These are phyloP conservation scores for Dynastes tityus DNA, from an alignment of 2,888 invertebrate genomes.

Conservation along the genomic window DNA sequence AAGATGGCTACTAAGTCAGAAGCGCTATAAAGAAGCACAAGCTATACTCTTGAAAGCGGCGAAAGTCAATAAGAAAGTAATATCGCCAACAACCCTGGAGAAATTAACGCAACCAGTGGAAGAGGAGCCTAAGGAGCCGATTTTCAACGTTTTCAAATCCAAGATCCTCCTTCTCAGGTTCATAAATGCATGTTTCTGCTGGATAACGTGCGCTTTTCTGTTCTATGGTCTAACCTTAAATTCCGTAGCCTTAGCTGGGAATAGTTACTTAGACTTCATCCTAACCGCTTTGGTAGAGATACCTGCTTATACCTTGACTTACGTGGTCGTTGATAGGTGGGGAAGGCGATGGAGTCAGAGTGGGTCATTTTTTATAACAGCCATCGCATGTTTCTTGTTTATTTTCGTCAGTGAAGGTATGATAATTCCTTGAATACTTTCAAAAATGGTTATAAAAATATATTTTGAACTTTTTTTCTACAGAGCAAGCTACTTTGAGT, in stretches of 20 bases:
- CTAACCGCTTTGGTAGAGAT: constrained; percentile 80
- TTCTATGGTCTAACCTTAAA: constrained; percentile 88
- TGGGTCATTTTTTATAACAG: constrained; percentile 77
- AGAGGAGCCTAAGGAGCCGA: constrained; percentile 52
- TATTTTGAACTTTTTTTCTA: constrained; percentile 64
- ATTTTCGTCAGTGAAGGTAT: constrained; percentile 75
- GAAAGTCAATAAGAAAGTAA: constrained; percentile 72
- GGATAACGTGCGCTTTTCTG: constrained; percentile 85
- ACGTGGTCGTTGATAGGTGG: constrained; percentile 76
- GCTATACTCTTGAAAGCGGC: constrained; percentile 77
- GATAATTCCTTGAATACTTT: not conserved
- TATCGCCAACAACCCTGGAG: constrained; percentile 64
- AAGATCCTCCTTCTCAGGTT: constrained; percentile 73
- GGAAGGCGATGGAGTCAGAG: constrained; percentile 79
- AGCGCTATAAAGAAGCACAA: constrained; percentile 74
- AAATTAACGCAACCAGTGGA: constrained; percentile 58
- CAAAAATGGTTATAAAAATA: not conserved
- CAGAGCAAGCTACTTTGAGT: constrained; percentile 72
- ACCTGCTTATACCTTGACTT: constrained; percentile 80
- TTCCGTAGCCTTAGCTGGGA: constrained; percentile 82
- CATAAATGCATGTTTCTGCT: constrained; percentile 82
- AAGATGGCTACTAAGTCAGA: constrained; percentile 82
- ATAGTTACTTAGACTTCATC: constrained; percentile 85
- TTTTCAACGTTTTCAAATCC: constrained; percentile 70
- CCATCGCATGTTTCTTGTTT: constrained; percentile 74